Evolutionary conservation across 2,797 vertebrate species (phyloP).

Genomic region (Typhlichthys subterraneus): DNA sequence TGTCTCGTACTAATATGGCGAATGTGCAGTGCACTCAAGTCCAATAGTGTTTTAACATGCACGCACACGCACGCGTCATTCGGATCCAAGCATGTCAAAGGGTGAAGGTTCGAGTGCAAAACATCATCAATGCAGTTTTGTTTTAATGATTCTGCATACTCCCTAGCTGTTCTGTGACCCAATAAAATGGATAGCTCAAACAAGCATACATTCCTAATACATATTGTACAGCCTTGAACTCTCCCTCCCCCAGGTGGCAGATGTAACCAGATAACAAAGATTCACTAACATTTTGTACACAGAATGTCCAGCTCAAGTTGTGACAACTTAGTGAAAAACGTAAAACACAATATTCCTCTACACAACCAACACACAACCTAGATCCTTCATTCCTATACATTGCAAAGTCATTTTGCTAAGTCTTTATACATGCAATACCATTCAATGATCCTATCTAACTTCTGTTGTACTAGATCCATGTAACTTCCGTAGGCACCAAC

Average conservation of each 20-base stretch:
- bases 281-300: conserved; percentile 55
- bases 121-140: conserved; percentile 51
- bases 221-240: conserved; percentile 56
- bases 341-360: conserved; percentile 47
- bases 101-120: conserved; percentile 70
- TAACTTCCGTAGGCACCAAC: conserved; percentile 58
- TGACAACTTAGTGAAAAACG: conserved; percentile 37
- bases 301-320: conserved; percentile 68
- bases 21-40: conserved; percentile 26
- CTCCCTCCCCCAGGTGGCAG: conserved; percentile 58
- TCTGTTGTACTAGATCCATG: conserved; percentile 67
- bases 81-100: conserved; percentile 55
- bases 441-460: conserved; percentile 70
- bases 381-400: conserved; percentile 75
- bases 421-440: conserved; percentile 78
- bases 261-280: conserved; percentile 50
- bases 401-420: conserved; percentile 67
- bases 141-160: conserved; percentile 43
- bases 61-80: conserved; percentile 11
- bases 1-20: conserved; percentile 60
- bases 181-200: conserved; percentile 60
- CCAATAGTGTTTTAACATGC: conserved; percentile 11
- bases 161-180: conserved; percentile 56
- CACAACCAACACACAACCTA: conserved; percentile 63
- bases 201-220: conserved; percentile 58